Percentiles rank a stretch among this genome's conserved stretches.
Evolutionary conservation across 2,888 invertebrate genomes (phyloP).

Genomic region (Diachrysia chrysitis): DNA sequence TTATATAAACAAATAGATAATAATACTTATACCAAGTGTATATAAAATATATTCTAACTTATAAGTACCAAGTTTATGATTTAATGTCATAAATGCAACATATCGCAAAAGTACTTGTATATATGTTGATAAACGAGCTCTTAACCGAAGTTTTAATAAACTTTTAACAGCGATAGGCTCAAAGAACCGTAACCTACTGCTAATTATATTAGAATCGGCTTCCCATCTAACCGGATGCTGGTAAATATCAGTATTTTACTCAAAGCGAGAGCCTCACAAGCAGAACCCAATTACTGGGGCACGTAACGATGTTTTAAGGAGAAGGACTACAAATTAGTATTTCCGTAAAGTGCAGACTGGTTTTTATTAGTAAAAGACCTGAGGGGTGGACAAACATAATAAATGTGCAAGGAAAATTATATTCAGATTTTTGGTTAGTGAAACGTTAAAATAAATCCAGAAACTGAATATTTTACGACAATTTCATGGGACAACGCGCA

Average conservation of each 20-base stretch:
- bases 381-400: no score
- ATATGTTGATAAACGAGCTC: background rate
- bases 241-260: slow-evolving; percentile 3
- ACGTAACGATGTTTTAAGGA: slow-evolving; percentile 5
- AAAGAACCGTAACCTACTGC: background rate
- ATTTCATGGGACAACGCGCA: no score
- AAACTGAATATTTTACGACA: no score
- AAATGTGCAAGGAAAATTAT: no score
- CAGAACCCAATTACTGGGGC: background rate
- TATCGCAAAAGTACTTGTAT: background rate
- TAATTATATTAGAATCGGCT: background rate
- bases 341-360: background rate
- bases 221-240: slow-evolving; percentile 1
- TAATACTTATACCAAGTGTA: no score
- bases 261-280: background rate
- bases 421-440: no score
- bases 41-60: no score
- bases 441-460: no score
- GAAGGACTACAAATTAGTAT: background rate
- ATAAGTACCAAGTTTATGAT: no score
- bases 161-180: background rate
- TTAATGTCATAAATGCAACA: no score
- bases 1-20: no score
- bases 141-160: background rate
- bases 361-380: background rate